Conservation (phyloP, 2,113 vertebrate species). For the Struthio camelus region DNA sequence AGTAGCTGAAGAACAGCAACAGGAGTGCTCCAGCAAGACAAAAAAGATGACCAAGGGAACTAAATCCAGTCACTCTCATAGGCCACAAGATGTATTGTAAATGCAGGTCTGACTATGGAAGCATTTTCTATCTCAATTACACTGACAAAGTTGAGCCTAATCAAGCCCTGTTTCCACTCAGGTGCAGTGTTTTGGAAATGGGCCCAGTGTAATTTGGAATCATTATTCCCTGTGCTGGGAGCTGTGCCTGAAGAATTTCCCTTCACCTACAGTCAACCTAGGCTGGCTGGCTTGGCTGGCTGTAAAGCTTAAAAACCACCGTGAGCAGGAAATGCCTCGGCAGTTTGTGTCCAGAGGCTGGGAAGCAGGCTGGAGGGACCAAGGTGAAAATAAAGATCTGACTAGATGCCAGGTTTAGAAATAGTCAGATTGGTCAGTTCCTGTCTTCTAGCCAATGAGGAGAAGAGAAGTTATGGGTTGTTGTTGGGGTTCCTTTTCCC, state of each 20-base stretch:
- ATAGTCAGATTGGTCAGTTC: constrained; percentile 54
- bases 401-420: constrained; percentile 55
- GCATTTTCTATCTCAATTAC: not conserved
- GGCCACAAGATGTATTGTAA: not conserved
- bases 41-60: not conserved
- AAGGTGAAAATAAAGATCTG: constrained; percentile 67
- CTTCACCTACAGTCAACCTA: constrained; percentile 73
- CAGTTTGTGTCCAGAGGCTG: constrained; percentile 66
- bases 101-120: not conserved
- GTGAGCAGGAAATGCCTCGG: constrained; percentile 76
- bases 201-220: constrained; percentile 41
- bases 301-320: constrained; percentile 60
- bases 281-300: constrained; percentile 62
- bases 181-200: constrained; percentile 59
- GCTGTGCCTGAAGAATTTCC: constrained; percentile 71
- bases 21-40: not conserved
- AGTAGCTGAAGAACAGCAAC: not conserved
- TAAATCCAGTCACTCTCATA: not conserved
- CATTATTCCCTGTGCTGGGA: constrained; percentile 63
- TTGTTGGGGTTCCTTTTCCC: not conserved
- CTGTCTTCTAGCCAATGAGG: constrained; percentile 29
- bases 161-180: constrained; percentile 33
- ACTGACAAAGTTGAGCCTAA: constrained; percentile 28
- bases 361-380: constrained; percentile 59
- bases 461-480: not conserved